phyloP scores from a whole-genome alignment of 35 echinoderm and acorn worm species.

The Holothuria glaberrima region DNA sequence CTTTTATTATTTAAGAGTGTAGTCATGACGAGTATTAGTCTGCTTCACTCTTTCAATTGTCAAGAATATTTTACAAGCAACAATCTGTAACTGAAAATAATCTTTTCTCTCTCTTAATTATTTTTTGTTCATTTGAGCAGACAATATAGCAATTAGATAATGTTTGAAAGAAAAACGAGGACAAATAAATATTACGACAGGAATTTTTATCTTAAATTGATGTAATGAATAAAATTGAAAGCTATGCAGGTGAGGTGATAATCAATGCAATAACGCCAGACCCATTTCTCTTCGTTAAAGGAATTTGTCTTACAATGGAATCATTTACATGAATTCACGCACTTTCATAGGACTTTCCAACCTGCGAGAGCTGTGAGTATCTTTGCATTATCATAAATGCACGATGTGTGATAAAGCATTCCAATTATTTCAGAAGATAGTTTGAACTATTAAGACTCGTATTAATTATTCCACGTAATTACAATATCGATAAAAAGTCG shows the following conservation, averaged over 20 bases:
- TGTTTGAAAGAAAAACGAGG: no score
- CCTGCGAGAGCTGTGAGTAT: conserved; percentile 24
- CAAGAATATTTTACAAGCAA: no score
- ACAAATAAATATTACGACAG: not conserved
- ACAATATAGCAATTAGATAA: no score
- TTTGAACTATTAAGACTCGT: no score
- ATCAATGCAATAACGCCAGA: not conserved
- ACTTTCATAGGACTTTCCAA: conserved; percentile 1
- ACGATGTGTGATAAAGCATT: not conserved
- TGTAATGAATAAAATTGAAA: not conserved
- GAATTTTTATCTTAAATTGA: not conserved
- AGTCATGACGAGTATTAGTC: no score
- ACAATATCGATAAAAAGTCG: not conserved
- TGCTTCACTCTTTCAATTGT: no score
- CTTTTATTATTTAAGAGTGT: no score
- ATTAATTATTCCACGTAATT: no score
- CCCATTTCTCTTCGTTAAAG: not conserved
- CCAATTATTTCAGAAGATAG: no score
- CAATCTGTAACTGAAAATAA: no score
- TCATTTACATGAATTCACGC: not conserved
- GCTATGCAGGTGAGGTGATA: not conserved
- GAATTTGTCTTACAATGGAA: conserved; percentile 35
- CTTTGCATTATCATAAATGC: not conserved
- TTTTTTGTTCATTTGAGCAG: no score
- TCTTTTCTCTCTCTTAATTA: no score